Conservation (phyloP, 2,797 vertebrate genomes). For the Lagorchestes hirsutus region DNA sequence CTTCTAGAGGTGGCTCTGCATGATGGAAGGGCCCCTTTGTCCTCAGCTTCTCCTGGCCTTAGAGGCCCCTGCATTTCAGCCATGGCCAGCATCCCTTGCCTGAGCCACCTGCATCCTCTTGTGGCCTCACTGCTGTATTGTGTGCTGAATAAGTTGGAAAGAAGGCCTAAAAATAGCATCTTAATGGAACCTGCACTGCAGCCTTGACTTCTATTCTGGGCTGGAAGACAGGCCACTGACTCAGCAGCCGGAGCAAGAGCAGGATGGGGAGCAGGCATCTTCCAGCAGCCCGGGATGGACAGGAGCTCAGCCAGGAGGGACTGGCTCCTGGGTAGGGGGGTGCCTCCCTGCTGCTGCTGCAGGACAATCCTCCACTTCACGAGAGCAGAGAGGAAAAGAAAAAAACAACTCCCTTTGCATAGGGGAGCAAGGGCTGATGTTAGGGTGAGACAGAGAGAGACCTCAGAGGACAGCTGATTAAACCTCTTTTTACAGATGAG, state of each 20-base stretch:
- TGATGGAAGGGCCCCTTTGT: not conserved
- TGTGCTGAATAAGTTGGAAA: slow-evolving; percentile 65
- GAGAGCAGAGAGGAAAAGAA: not conserved
- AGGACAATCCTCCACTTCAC: not conserved
- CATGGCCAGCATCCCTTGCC: slow-evolving; percentile 4
- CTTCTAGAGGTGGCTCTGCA: slow-evolving; percentile 7
- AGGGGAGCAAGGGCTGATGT: not conserved
- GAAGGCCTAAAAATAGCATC: slow-evolving; percentile 86
- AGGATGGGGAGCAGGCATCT: no score
- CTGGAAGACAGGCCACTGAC: slow-evolving; percentile 84
- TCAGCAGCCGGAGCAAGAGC: slow-evolving; percentile 80
- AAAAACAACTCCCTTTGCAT: not conserved
- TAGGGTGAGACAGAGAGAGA: not conserved
- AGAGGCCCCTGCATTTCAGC: not conserved
- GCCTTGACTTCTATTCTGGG: slow-evolving; percentile 75
- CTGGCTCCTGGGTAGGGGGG: not conserved
- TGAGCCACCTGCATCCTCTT: slow-evolving; percentile 8
- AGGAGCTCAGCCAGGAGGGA: not conserved
- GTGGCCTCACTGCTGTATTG: slow-evolving; percentile 34
- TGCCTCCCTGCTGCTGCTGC: no score
- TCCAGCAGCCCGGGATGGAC: not conserved
- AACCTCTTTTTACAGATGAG: not conserved
- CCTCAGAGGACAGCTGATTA: not conserved
- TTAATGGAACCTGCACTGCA: slow-evolving; percentile 78
- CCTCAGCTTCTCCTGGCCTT: slow-evolving; percentile 55